A percentile compares a stretch with the other conserved stretches of the same genome.
Conservation (phyloP, 2,888 invertebrate genomes). For the Microctonus aethiopoides region DNA sequence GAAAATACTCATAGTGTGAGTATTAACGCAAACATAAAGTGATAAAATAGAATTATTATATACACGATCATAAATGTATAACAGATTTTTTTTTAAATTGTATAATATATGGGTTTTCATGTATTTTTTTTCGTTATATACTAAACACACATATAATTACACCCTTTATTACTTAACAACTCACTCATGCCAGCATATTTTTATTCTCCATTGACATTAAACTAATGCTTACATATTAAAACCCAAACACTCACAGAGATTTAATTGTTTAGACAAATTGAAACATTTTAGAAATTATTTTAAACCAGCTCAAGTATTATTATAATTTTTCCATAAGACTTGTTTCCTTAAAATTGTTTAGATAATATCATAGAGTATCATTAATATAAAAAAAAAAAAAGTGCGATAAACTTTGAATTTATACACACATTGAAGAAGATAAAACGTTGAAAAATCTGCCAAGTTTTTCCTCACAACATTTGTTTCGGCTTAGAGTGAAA, state of each 20-base stretch:
- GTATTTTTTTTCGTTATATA: background rate
- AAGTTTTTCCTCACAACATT: conserved; percentile 34
- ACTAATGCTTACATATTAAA: background rate
- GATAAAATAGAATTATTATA: conserved; percentile 10
- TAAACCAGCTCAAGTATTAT: background rate
- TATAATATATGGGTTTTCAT: background rate
- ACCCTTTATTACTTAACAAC: background rate
- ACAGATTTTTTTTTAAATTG: conserved; percentile 1
- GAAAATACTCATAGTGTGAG: background rate
- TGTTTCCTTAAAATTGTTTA: too few species aligned
- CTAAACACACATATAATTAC: background rate
- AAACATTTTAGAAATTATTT: background rate
- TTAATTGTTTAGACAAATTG: background rate
- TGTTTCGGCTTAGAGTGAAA: conserved; percentile 42
- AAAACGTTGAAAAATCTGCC: conserved; percentile 3
- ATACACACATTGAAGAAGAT: background rate
- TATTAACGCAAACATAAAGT: conserved; percentile 3
- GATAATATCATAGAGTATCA: background rate
- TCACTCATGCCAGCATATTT: background rate
- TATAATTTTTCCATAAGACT: background rate
- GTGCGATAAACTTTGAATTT: background rate
- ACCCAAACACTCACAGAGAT: background rate
- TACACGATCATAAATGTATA: conserved; percentile 2
- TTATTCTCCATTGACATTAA: background rate
- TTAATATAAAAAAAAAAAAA: background rate